These are phyloP conservation scores for Heterochromis multidens DNA, from an alignment of 2,113 vertebrate species.

Conservation along the genomic window DNA sequence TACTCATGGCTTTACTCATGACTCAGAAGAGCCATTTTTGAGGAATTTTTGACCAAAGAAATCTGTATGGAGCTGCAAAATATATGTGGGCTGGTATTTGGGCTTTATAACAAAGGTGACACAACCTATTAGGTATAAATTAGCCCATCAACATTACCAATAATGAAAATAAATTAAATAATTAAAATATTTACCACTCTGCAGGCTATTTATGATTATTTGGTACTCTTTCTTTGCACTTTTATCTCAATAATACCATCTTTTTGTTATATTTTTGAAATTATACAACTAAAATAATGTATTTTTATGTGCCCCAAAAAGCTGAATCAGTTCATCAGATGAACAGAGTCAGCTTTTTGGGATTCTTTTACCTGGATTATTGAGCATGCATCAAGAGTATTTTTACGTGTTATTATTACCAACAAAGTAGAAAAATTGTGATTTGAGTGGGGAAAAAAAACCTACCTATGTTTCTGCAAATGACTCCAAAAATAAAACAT, in stretches of 20 bases:
- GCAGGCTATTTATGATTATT: not conserved
- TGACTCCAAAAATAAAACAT: not conserved
- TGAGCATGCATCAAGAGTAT: too few species aligned
- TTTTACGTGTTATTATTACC: too few species aligned
- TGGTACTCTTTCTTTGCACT: not conserved
- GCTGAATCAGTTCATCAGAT: too few species aligned
- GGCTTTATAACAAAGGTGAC: too few species aligned
- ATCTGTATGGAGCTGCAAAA: not conserved
- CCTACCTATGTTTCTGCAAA: not conserved
- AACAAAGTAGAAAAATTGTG: not conserved
- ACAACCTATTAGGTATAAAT: too few species aligned
- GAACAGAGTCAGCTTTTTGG: too few species aligned
- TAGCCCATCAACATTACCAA: not conserved
- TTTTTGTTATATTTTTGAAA: not conserved
- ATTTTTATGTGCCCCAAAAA: too few species aligned
- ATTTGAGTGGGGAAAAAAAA: not conserved
- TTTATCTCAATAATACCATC: not conserved
- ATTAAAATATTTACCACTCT: not conserved
- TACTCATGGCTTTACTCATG: not conserved
- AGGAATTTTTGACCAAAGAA: not conserved
- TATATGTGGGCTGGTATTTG: too few species aligned
- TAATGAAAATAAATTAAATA: not conserved
- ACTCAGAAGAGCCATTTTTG: not conserved
- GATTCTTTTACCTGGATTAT: too few species aligned
- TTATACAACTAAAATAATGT: not conserved